phyloP scores from a whole-genome alignment of 2,113 vertebrate genomes.

The Speoplatyrhinus poulsoni region DNA sequence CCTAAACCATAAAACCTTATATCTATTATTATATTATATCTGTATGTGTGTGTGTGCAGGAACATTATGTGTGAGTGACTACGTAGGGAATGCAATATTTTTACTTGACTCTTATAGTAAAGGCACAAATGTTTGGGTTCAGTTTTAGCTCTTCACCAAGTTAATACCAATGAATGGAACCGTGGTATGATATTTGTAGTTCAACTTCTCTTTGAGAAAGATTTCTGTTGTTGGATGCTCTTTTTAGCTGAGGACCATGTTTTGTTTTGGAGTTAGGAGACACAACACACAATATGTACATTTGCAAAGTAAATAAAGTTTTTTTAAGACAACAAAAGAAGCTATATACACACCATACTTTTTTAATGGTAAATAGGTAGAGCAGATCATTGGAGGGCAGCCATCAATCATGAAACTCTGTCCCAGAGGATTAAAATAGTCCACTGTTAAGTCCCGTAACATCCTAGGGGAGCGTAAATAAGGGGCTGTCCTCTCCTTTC shows the following conservation, averaged over 20 bases:
- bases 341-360: background rate
- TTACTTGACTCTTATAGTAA: too few relatives aligned
- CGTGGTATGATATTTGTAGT: background rate
- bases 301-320: background rate
- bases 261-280: constrained; percentile 28
- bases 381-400: background rate
- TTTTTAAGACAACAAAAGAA: background rate
- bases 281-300: constrained; percentile 14
- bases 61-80: constrained; percentile 11
- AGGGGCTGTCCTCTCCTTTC: constrained; percentile 7
- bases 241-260: constrained; percentile 48
- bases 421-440: constrained; percentile 56
- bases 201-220: background rate
- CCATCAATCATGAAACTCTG: constrained; percentile 21
- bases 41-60: background rate
- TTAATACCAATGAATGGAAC: constrained; percentile 15
- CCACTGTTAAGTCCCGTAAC: constrained; percentile 49
- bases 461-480: constrained; percentile 37
- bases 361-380: background rate
- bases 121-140: too few relatives aligned
- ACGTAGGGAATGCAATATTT: background rate
- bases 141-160: too few relatives aligned
- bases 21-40: background rate
- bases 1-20: background rate
- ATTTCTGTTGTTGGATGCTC: constrained; percentile 19